Conservation (phyloP, 2,888 invertebrate genomes). For the Schrankia costaestrigalis region DNA sequence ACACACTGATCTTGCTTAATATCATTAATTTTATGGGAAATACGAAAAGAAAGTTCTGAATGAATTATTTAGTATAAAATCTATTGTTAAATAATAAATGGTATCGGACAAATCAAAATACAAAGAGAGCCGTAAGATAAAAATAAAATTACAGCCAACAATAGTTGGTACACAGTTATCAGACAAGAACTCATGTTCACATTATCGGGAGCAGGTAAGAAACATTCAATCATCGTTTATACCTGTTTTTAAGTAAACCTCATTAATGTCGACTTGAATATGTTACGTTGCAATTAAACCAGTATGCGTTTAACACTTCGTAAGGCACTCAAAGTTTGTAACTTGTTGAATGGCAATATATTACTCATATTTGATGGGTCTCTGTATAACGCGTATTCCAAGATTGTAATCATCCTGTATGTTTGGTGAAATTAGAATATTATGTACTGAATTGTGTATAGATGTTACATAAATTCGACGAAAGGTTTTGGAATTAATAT, state of each 20-base stretch:
- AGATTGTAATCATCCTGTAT: slow-evolving; percentile 23
- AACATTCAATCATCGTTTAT: slow-evolving; percentile 25
- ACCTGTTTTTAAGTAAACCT: slow-evolving; percentile 24
- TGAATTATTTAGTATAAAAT: slow-evolving; percentile 10
- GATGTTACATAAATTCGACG: too few species aligned
- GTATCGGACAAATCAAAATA: slow-evolving; percentile 19
- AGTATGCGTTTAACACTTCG: slow-evolving; percentile 15
- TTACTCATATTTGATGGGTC: slow-evolving; percentile 9
- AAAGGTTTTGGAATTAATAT: too few species aligned
- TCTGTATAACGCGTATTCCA: slow-evolving; percentile 13
- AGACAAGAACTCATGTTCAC: slow-evolving; percentile 21
- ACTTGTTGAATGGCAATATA: slow-evolving; percentile 5
- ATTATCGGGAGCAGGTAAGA: slow-evolving; percentile 12
- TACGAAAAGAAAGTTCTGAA: slow-evolving; percentile 19
- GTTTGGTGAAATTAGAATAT: too few species aligned
- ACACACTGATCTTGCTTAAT: slow-evolving; percentile 12
- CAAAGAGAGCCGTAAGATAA: slow-evolving; percentile 15
- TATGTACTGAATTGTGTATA: too few species aligned
- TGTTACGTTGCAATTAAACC: slow-evolving; percentile 34
- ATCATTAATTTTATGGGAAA: slow-evolving; percentile 17
- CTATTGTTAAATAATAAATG: too few species aligned
- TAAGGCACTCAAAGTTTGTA: slow-evolving; percentile 25
- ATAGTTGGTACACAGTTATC: slow-evolving; percentile 11
- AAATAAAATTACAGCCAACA: slow-evolving; percentile 23
- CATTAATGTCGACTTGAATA: slow-evolving; percentile 26